These are phyloP conservation scores for Pelecanus crispus DNA, from an alignment of 2,113 vertebrate species.

Conservation along the genomic window DNA sequence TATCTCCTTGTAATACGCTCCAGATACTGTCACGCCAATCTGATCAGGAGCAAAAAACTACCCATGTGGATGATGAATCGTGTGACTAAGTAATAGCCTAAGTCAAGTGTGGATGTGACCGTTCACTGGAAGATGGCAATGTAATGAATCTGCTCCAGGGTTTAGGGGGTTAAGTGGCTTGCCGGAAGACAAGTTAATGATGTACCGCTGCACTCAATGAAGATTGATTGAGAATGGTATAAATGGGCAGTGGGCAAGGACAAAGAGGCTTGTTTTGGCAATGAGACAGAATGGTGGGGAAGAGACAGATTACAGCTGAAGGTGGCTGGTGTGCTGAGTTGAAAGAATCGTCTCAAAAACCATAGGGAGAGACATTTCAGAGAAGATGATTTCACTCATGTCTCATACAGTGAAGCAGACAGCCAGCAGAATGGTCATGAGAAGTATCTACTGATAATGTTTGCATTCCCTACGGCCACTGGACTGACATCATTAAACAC, in stretches of 20 bases:
- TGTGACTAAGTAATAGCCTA: neutral
- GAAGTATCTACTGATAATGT: neutral
- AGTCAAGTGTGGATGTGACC: neutral
- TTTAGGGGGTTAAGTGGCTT: slow-evolving; percentile 41
- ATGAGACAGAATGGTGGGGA: neutral
- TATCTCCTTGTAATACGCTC: neutral
- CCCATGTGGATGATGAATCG: slow-evolving; percentile 23
- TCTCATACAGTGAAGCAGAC: neutral
- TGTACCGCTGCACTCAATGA: slow-evolving; percentile 52
- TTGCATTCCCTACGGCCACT: neutral
- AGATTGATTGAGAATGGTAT: slow-evolving; percentile 41
- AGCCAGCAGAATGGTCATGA: neutral
- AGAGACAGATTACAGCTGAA: neutral
- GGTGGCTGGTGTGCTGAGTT: neutral
- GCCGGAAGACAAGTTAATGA: slow-evolving; percentile 63
- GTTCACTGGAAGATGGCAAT: neutral
- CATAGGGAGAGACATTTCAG: neutral
- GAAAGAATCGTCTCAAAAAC: neutral
- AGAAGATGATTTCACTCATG: neutral
- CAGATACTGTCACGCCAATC: neutral
- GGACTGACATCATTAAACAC: neutral
- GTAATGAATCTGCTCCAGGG: slow-evolving; percentile 34
- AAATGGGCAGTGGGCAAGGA: slow-evolving; percentile 55
- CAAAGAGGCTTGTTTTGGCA: slow-evolving; percentile 49
- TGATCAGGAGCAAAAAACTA: neutral